Conservation (phyloP, 1,140 invertebrate genomes). For the Bombus sylvicola region DNA sequence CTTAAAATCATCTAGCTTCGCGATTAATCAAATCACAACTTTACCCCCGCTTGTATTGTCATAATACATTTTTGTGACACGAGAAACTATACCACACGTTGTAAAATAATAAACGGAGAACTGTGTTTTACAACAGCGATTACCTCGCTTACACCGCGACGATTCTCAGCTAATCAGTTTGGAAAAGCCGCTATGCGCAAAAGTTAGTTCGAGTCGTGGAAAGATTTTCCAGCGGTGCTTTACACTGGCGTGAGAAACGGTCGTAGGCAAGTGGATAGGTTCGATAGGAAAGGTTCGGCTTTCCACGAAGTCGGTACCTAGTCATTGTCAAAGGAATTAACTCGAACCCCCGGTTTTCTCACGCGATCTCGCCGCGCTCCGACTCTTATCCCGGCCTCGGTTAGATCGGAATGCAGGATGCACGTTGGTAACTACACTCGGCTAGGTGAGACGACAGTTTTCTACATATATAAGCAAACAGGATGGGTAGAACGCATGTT, state of each 20-base stretch:
- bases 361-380: conserved; percentile 28
- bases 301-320: conserved; percentile 27
- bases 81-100: not conserved
- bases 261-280: not conserved
- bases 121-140: too few relatives aligned
- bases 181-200: not conserved
- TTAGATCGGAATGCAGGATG: conserved; percentile 58
- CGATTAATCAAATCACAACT: not conserved
- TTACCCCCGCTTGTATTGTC: rapidly evolving
- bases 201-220: not conserved
- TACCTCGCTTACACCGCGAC: too few relatives aligned
- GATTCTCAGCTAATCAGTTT: not conserved
- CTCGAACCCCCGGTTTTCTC: conserved; percentile 40
- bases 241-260: not conserved
- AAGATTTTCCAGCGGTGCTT: not conserved
- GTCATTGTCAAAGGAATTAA: conserved; percentile 39
- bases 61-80: too few relatives aligned
- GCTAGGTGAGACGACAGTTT: conserved; percentile 58
- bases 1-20: too few relatives aligned
- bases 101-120: not conserved
- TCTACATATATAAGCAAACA: conserved; percentile 47
- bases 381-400: conserved; percentile 32
- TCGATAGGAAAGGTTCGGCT: conserved; percentile 7
- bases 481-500: conserved; percentile 48
- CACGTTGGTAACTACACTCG: conserved; percentile 47